Base-by-base conservation (phyloP, 2,888 invertebrate species). In the Pachymerium ferrugineum region DNA sequence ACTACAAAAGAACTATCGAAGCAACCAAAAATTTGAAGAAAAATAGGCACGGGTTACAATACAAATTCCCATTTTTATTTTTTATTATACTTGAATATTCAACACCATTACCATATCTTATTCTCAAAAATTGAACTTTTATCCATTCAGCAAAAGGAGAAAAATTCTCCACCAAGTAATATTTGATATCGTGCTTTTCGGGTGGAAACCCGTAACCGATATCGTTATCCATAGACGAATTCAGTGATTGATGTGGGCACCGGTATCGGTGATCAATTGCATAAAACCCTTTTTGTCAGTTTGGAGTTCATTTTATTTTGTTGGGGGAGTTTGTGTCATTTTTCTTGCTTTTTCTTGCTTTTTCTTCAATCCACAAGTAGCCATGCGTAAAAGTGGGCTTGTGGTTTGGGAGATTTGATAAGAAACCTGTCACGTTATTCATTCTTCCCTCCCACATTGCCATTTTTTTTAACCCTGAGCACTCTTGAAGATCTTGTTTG, bases 331-430 rank as follows among this genome's bases (percentile, higher is more conserved):
- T 22, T 54, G 28, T 25, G 54, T 54, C 54, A 54, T 54, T 54
- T 54, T 54, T 54, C 54, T 25, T 54, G 19, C 54, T 54, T 54
- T 54, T 54, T 54, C 54, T 25, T 54, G 19, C 54, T 54, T 14
- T 54, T 54, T 25, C 54, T 54, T 54, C 54, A 54, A 54, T 54
- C 54, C 28, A 54, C 54, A 54, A 54, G 54, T 54, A 54, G 54
- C 54, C 54, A 54, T 54, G 54, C 54, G 54, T 54, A 54, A 54
- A 54, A 54, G 54, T 54, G 54, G 54, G 54, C 54, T 54, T 54
- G 54, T 54, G 54, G 54, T 54, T 54, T 8, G 54, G 54, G 28
- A 54, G 54, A 54, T 54, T 54, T 54, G 54, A 54, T 54, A 54
- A 54, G 54, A 54, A 54, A 54, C 54, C 54, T 54, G 54, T 54